Evolutionary conservation across 2,888 invertebrate genomes (phyloP).

Genomic region (Nymphalis urticae): DNA sequence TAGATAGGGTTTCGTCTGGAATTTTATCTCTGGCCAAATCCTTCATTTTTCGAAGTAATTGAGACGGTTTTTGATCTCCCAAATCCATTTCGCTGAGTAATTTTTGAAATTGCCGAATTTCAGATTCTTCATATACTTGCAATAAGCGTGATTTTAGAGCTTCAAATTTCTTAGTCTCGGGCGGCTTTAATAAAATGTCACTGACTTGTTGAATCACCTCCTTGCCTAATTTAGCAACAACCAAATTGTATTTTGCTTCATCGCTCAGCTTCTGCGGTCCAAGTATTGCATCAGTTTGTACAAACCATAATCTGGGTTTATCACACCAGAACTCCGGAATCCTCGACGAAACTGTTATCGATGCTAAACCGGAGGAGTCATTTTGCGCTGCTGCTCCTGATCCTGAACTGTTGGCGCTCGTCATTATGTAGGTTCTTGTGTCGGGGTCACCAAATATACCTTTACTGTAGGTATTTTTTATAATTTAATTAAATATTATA

Average conservation of each 20-base stretch:
- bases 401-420: too few relatives aligned
- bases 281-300: not conserved
- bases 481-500: too few relatives aligned
- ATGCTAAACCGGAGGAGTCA: too few relatives aligned
- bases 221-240: too few relatives aligned
- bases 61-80: not conserved
- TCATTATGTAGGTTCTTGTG: too few relatives aligned
- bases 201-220: too few relatives aligned
- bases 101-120: conserved; percentile 1
- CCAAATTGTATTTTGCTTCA: not conserved
- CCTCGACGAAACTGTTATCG: not conserved
- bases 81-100: not conserved
- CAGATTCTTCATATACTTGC: not conserved
- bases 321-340: not conserved
- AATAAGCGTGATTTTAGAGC: not conserved
- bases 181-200: too few relatives aligned
- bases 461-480: too few relatives aligned
- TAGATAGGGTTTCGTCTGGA: conserved; percentile 29
- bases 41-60: not conserved
- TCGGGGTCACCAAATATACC: too few relatives aligned
- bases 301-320: not conserved
- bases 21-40: conserved; percentile 17
- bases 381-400: too few relatives aligned
- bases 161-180: not conserved
- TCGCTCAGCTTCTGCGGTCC: not conserved